These are phyloP conservation scores for Equus przewalskii DNA, from an alignment of 2,113 vertebrate species.

Conservation along the genomic window DNA sequence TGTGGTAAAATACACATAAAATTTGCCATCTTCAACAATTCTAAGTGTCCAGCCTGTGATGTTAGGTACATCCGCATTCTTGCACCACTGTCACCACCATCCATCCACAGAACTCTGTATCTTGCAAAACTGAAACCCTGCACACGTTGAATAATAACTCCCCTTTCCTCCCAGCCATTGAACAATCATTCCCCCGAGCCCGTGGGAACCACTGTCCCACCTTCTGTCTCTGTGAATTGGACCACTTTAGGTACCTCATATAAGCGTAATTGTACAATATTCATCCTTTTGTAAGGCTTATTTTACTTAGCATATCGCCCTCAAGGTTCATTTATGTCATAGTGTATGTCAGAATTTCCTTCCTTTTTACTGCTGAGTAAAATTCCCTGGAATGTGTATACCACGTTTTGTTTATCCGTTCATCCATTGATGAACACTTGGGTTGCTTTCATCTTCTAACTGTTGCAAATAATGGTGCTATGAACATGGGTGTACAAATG, in stretches of 20 bases:
- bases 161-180: too few species aligned
- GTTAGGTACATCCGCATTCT: not conserved
- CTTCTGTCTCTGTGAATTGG: not conserved
- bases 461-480: not conserved
- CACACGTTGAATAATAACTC: not conserved
- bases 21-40: not conserved
- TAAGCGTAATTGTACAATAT: not conserved
- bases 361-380: not conserved
- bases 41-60: not conserved
- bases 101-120: not conserved
- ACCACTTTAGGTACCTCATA: not conserved
- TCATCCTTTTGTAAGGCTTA: not conserved
- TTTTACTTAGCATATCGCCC: not conserved
- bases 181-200: not conserved
- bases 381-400: not conserved
- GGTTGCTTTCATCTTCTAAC: not conserved
- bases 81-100: fast-evolving
- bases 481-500: not conserved
- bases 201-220: too few species aligned
- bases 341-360: not conserved
- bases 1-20: not conserved
- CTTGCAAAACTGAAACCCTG: not conserved
- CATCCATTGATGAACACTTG: not conserved
- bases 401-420: not conserved
- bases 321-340: not conserved